A percentile compares a stretch with the other conserved stretches of the same genome.
These are phyloP conservation scores for Pandemis heparana DNA, from an alignment of 2,888 invertebrate species.

Conservation along the genomic window DNA sequence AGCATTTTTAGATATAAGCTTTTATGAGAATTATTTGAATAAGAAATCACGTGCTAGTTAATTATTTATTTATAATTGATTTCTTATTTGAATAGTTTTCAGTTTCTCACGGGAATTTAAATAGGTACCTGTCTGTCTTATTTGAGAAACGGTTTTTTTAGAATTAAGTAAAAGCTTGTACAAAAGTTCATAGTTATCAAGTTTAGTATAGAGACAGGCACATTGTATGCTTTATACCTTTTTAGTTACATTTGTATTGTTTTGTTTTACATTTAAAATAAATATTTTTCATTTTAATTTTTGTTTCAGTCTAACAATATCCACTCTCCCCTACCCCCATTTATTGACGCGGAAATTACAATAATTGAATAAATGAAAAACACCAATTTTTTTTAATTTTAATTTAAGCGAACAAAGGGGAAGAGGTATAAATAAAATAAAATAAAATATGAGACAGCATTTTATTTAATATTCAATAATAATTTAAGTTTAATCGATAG, in stretches of 20 bases:
- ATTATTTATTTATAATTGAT: constrained; percentile 61
- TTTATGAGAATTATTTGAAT: constrained; percentile 79
- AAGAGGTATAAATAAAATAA: constrained; percentile 23
- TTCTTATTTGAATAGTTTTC: constrained; percentile 83
- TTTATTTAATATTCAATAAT: constrained; percentile 84
- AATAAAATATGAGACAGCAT: constrained; percentile 80
- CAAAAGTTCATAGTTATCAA: background rate
- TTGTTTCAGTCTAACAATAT: background rate
- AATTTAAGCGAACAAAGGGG: constrained; percentile 57
- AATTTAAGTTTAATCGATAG: constrained; percentile 78
- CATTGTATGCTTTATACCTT: constrained; percentile 33
- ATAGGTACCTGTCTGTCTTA: constrained; percentile 26
- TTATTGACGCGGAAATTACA: no score
- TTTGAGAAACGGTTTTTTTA: constrained; percentile 11
- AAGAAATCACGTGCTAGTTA: constrained; percentile 70
- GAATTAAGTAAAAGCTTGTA: constrained; percentile 15
- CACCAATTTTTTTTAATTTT: no score
- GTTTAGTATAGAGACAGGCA: constrained; percentile 17
- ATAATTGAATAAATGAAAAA: no score
- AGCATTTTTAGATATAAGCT: constrained; percentile 71
- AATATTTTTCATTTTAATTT: constrained; percentile 22
- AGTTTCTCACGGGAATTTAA: constrained; percentile 45
- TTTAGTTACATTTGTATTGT: constrained; percentile 40
- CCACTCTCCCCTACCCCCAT: no score
- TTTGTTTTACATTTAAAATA: constrained; percentile 39